Base-by-base conservation (phyloP, 2,888 invertebrate species). In the Metellina segmentata region DNA sequence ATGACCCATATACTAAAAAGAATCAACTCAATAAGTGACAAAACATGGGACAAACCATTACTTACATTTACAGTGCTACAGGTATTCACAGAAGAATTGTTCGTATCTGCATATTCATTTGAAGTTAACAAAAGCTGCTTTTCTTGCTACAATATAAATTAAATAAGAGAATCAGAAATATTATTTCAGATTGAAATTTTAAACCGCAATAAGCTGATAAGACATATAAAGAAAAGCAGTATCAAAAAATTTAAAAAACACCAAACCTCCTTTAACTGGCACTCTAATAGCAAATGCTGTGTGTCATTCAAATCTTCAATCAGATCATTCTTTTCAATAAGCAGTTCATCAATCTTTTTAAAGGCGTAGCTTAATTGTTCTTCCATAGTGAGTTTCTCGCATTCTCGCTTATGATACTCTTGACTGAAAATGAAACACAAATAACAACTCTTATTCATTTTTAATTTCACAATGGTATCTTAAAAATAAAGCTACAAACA, bases 261-360 rank as follows among this genome's bases (percentile, higher is more conserved):
- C 69, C 51, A 16, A 19, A 92, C 92, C 77, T 92, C 89, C 20
- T 72, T 52, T 7, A 85, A n/a, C 48, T 95, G 94, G 5, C 96
- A 94, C 93, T 95, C 95, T 91, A 94, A 95, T 81, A 95, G 94
- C 19, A 74, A 16, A 95, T 95, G 94, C 96, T 96, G 77, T 19
- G 78, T 93, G 87, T 88, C 93, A 77, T 52, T 74, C 82, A 93
- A 78, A 92, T 71, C 93, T 92, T 82, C 93, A 16, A 91, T n/a
- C 13, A 91, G 69, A 34, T 91, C 91, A 19, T 74, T 72, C 51
- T 74, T 87, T 81, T 92, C 91, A 48, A 69, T 74, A 7, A 81
- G n/a, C 77, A 71, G 82, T 51, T 91, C 91, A 48, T 92, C 85
- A 13, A 92, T 79, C 69, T 85, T 92, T 13, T 9, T 13, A 7